Evolutionary conservation across 2,888 invertebrate genomes (phyloP), one percentile per base, ranked within the genome.

Genomic region (Poecilobothrus nobilitatus): DNA sequence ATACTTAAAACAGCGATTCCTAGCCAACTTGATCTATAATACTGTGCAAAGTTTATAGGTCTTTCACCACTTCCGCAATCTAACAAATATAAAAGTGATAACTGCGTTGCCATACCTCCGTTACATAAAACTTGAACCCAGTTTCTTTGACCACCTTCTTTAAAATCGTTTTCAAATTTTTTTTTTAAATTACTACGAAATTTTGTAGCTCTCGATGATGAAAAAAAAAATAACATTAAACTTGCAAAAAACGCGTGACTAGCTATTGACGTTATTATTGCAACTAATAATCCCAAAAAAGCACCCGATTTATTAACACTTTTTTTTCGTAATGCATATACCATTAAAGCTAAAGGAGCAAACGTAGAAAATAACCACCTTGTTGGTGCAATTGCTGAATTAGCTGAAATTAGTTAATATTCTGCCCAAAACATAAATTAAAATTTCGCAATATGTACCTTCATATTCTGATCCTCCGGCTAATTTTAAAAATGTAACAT

Each of bases 91-190:
- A 94, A 81, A 53, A 94, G 76, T 0, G 89, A 90, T 66, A 94
- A 81, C 76, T 91, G 89, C 0, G 90, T 86, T 21, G 93, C 92
- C 87, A 94, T 90, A n/a, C 94, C 94, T 1, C 78, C 91, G 83
- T 95, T 95, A 78, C 94, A 94, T 0, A 95, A 79, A 8, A 94
- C 94, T 82, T 95, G 95, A 18, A 93, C 83, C 94, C 95, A 95
- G 78, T 90, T 92, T 71, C 95, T 86, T 79, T 92, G 91, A 0
- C 94, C 93, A 90, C 91, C 92, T 85, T 91, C 91, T 82, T 91
- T 91, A 75, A 88, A 91, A 75, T 92, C 89, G 66, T 84, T 85
- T 78, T 94, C 94, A 68, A 92, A 78, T 76, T 88, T 88, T 69
- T 82, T 83, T 77, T 92, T 92, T 66, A 84, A 78, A 68, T 87